Evolutionary conservation across 2,113 vertebrate species (phyloP).

Genomic region (Tenebrosternarchus preto): DNA sequence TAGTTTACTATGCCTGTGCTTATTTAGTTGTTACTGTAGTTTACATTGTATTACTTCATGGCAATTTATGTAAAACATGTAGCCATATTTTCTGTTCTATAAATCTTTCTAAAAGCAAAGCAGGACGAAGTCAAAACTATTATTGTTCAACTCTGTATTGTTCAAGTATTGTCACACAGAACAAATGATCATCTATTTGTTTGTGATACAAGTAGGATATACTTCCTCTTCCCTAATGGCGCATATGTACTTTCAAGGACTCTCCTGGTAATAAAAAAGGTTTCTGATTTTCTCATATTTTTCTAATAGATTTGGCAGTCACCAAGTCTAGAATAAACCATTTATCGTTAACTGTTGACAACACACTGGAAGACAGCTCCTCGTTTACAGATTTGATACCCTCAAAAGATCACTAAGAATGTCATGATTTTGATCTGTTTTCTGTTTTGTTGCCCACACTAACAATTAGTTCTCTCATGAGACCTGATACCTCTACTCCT

Average conservation of each 20-base stretch:
- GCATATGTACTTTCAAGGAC: neutral
- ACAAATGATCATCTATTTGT: neutral
- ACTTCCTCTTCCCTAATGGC: neutral
- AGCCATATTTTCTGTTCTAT: too few relatives aligned
- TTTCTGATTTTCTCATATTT: too few relatives aligned
- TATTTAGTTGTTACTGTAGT: neutral
- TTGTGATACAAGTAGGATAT: neutral
- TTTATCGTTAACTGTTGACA: neutral
- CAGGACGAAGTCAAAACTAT: neutral
- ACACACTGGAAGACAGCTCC: neutral
- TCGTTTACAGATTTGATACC: conserved; percentile 1
- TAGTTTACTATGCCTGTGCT: neutral
- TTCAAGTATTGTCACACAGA: neutral
- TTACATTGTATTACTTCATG: too few relatives aligned
- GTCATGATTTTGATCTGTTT: conserved; percentile 37
- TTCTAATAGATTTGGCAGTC: neutral
- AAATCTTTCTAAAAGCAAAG: neutral
- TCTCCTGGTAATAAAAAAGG: too few relatives aligned
- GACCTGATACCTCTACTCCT: conserved; percentile 62
- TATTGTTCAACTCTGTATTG: neutral
- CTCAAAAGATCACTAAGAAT: neutral
- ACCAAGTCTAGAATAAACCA: neutral
- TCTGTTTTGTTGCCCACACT: conserved; percentile 67
- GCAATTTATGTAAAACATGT: too few relatives aligned
- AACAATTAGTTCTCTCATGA: conserved; percentile 69